Evolutionary conservation across 1,140 invertebrate species (phyloP).

Genomic region (Heliothis virescens): DNA sequence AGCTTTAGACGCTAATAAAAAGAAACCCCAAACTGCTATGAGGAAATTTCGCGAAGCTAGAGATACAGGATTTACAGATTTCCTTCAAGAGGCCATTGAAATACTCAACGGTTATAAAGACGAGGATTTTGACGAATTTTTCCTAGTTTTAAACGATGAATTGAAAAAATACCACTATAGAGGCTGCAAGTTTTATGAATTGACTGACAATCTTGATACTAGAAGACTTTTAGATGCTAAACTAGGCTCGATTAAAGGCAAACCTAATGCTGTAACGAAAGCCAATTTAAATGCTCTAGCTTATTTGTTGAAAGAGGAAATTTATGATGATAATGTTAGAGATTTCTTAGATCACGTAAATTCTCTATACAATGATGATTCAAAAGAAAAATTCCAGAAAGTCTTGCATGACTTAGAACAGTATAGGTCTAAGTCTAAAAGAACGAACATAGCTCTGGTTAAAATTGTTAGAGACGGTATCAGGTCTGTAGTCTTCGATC

Average conservation of each 20-base stretch:
- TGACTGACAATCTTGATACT: constrained; percentile 49
- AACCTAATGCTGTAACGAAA: constrained; percentile 41
- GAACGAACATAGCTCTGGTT: constrained; percentile 37
- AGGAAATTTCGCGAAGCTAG: too few relatives aligned
- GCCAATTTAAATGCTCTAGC: constrained; percentile 45
- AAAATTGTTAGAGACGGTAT: constrained; percentile 50
- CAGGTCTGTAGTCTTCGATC: constrained; percentile 53
- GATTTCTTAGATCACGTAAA: constrained; percentile 57
- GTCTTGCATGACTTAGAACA: constrained; percentile 50
- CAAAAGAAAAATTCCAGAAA: constrained; percentile 51
- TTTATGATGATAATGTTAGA: constrained; percentile 32
- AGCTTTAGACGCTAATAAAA: too few relatives aligned
- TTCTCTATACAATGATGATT: constrained; percentile 58
- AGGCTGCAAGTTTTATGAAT: constrained; percentile 55
- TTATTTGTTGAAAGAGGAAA: constrained; percentile 22
- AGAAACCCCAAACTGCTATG: too few relatives aligned
- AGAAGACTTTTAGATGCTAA: constrained; percentile 52
- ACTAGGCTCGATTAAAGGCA: constrained; percentile 48
- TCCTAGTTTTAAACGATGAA: constrained; percentile 53
- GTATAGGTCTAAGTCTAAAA: constrained; percentile 29
- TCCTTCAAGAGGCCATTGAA: constrained; percentile 52
- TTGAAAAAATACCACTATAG: constrained; percentile 55
- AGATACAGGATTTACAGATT: constrained; percentile 51
- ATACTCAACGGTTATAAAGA: constrained; percentile 56
- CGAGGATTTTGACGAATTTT: constrained; percentile 56